Conservation (phyloP, 2,797 vertebrate genomes). For the Apogon hyalosoma region DNA sequence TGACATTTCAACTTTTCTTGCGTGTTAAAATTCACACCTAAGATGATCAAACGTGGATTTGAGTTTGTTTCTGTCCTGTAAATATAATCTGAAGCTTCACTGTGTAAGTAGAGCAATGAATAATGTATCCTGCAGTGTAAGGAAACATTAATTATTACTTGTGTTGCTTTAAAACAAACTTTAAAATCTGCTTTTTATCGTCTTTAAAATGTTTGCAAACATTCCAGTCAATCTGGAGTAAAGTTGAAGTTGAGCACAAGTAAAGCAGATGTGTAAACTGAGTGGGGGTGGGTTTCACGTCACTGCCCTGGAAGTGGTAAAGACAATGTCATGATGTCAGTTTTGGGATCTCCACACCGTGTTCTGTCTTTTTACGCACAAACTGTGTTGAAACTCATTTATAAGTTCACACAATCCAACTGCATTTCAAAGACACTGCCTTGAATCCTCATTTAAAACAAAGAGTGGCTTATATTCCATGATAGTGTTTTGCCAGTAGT, state of each 20-base stretch:
- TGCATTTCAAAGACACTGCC: slow-evolving; percentile 7
- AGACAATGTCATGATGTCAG: slow-evolving; percentile 22
- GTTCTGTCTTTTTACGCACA: slow-evolving; percentile 5
- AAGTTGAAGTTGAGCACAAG: slow-evolving; percentile 5
- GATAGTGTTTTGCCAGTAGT: slow-evolving; percentile 28
- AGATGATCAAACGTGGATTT: background rate
- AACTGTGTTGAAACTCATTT: background rate
- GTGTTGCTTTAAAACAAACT: background rate
- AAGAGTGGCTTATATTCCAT: slow-evolving; percentile 6
- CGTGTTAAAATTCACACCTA: slow-evolving; percentile 25
- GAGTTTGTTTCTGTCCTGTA: too few species aligned
- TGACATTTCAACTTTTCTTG: slow-evolving; percentile 15
- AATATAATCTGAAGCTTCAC: too few species aligned
- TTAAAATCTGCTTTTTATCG: background rate
- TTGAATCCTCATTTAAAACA: background rate
- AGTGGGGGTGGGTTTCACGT: slow-evolving; percentile 45
- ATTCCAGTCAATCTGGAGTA: slow-evolving; percentile 9
- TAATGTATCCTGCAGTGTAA: background rate
- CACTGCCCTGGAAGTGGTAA: slow-evolving; percentile 30
- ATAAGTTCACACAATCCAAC: slow-evolving; percentile 9
- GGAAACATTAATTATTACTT: background rate
- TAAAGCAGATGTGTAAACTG: slow-evolving; percentile 32
- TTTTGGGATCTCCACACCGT: slow-evolving; percentile 12
- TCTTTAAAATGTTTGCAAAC: background rate
- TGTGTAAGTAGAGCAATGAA: too few species aligned